phyloP scores from a whole-genome alignment of 1,140 invertebrate species.

The Probaryconus sp. region DNA sequence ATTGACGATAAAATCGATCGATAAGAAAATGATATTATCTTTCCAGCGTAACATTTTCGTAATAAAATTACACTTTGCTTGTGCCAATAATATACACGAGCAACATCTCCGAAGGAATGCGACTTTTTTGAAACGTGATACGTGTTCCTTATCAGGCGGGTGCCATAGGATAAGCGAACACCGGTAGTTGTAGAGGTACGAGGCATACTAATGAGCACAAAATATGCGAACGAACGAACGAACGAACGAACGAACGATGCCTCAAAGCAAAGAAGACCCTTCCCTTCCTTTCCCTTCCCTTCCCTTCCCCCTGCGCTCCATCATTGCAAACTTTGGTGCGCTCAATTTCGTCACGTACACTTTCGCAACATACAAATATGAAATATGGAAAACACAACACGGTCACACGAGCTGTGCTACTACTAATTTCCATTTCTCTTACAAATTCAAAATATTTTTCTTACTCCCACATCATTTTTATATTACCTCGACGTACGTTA shows the following conservation, averaged over 20 bases:
- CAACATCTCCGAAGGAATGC: conserved; percentile 42
- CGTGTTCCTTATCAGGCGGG: conserved; percentile 46
- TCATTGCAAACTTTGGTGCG: conserved; percentile 1
- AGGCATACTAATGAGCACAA: conserved; percentile 50
- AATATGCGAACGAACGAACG: conserved; percentile 33
- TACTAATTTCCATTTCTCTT: too few relatives aligned
- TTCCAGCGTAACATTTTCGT: too few relatives aligned
- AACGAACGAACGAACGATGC: too few relatives aligned
- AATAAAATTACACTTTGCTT: conserved; percentile 31
- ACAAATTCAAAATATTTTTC: too few relatives aligned
- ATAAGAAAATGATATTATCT: too few relatives aligned
- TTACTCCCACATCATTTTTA: too few relatives aligned
- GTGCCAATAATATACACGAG: conserved; percentile 32
- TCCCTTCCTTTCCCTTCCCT: conserved; percentile 13
- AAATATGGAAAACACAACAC: too few relatives aligned
- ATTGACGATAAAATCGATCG: too few relatives aligned
- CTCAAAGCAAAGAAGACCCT: conserved; percentile 22
- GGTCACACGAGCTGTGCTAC: too few relatives aligned
- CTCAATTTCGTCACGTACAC: conserved; percentile 39
- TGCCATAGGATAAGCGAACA: conserved; percentile 50
- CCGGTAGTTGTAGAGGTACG: conserved; percentile 41
- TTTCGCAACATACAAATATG: too few relatives aligned
- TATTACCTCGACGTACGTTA: too few relatives aligned
- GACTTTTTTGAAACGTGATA: conserved; percentile 47
- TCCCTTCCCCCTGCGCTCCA: too few relatives aligned